A percentile compares a stretch with the other conserved stretches of the same genome.
phyloP scores from a whole-genome alignment of 2,113 vertebrate genomes.

The Hucho hucho region DNA sequence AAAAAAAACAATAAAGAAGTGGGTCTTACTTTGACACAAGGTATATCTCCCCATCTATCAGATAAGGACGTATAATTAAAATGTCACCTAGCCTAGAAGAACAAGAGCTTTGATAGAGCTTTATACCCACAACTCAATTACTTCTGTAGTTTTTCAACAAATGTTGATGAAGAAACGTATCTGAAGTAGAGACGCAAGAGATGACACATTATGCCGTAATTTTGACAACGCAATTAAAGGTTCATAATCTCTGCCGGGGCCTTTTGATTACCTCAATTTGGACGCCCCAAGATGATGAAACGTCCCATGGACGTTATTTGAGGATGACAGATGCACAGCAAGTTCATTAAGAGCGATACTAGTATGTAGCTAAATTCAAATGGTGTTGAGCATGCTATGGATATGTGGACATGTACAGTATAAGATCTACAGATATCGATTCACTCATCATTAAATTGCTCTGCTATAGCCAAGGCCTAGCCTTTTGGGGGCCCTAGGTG shows the following conservation, averaged over 20 bases:
- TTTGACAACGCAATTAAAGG: slow-evolving; percentile 76
- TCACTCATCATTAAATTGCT: too few relatives aligned
- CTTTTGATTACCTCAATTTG: slow-evolving; percentile 46
- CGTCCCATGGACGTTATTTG: neutral
- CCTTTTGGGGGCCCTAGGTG: too few relatives aligned
- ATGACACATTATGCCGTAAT: slow-evolving; percentile 42
- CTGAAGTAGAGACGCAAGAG: slow-evolving; percentile 52
- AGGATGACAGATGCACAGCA: slow-evolving; percentile 36
- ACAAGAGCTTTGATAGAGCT: slow-evolving; percentile 53
- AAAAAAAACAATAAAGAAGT: slow-evolving; percentile 72
- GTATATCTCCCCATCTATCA: slow-evolving; percentile 75
- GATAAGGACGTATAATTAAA: slow-evolving; percentile 79
- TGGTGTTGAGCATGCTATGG: neutral
- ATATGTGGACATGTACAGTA: neutral
- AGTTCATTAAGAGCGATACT: neutral
- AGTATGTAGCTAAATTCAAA: neutral
- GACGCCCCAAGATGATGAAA: slow-evolving; percentile 42
- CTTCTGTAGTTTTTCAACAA: slow-evolving; percentile 39
- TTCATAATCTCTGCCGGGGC: slow-evolving; percentile 58
- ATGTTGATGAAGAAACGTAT: slow-evolving; percentile 54
- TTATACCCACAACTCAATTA: slow-evolving; percentile 46
- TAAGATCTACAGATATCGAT: too few relatives aligned
- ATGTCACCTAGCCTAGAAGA: slow-evolving; percentile 67
- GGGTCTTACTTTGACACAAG: slow-evolving; percentile 68
- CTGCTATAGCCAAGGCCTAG: too few relatives aligned